Evolutionary conservation across 2,113 vertebrate species (phyloP).

Genomic region (Nymphicus hollandicus): DNA sequence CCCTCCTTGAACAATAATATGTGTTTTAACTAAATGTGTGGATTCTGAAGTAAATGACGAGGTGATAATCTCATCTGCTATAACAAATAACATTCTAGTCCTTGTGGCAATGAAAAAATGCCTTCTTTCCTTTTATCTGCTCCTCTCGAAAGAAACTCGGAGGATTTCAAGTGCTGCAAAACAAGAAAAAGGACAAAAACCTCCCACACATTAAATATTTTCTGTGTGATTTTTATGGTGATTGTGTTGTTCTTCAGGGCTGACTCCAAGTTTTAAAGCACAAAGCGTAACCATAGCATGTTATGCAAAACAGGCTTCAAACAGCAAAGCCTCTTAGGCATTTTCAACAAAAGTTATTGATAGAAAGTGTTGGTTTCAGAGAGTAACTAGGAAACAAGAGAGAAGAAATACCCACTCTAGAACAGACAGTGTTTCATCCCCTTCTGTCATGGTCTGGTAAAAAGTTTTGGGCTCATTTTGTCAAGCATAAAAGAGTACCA

Average conservation of each 20-base stretch:
- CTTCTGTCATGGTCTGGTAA: background rate
- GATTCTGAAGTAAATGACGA: background rate
- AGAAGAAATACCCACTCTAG: background rate
- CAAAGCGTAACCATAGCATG: background rate
- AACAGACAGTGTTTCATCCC: background rate
- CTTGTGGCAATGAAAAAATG: background rate
- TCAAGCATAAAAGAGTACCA: background rate
- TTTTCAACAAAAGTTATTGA: background rate
- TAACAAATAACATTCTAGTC: background rate
- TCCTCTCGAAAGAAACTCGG: background rate
- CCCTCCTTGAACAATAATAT: background rate
- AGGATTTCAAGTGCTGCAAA: slow-evolving; percentile 3
- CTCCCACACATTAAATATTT: background rate
- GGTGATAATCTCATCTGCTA: background rate
- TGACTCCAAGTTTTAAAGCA: slow-evolving; percentile 7
- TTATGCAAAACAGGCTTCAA: background rate
- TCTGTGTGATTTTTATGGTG: background rate
- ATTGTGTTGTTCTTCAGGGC: background rate
- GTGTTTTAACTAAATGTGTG: background rate
- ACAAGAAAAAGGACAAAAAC: slow-evolving; percentile 1
- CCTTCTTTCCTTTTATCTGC: background rate
- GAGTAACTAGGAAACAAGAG: background rate
- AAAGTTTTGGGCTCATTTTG: background rate
- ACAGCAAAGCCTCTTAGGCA: background rate
- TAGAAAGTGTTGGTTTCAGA: background rate